These are phyloP conservation scores for Centropyge bicolor DNA, from an alignment of 2,797 vertebrate genomes.

Conservation along the genomic window DNA sequence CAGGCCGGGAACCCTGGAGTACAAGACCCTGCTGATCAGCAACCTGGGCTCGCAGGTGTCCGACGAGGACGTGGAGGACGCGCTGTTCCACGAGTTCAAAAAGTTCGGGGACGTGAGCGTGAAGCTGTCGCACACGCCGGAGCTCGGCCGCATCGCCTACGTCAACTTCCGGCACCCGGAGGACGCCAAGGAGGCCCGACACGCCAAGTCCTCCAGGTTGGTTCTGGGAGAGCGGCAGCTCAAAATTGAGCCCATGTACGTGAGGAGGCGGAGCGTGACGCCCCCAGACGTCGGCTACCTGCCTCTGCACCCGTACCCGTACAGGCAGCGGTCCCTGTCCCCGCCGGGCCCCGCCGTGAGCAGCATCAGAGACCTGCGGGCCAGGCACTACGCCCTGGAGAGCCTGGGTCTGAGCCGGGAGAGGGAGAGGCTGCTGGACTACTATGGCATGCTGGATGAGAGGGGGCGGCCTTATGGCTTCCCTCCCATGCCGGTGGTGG, in stretches of 20 bases:
- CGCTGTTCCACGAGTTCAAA: conserved; percentile 97
- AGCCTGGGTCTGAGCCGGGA: conserved; percentile 90
- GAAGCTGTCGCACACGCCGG: conserved; percentile 95
- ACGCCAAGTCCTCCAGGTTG: conserved; percentile 91
- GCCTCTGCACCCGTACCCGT: conserved; percentile 90
- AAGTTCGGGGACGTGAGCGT: conserved; percentile 97
- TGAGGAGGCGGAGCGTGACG: conserved; percentile 90
- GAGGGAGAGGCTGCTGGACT: conserved; percentile 92
- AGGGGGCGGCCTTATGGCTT: conserved; percentile 91
- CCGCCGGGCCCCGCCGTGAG: conserved; percentile 89
- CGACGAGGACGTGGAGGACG: conserved; percentile 95
- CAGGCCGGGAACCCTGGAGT: conserved; percentile 86
- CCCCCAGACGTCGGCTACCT: conserved; percentile 90
- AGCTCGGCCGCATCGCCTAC: conserved; percentile 94
- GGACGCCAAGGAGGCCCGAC: conserved; percentile 94
- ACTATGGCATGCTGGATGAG: conserved; percentile 94
- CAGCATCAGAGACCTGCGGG: conserved; percentile 88
- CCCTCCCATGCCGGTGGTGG: conserved; percentile 87
- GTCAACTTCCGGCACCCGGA: conserved; percentile 96
- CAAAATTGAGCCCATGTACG: conserved; percentile 95
- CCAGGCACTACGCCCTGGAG: conserved; percentile 91
- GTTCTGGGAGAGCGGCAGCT: conserved; percentile 93
- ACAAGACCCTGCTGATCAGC: conserved; percentile 96
- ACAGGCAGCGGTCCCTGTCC: conserved; percentile 93
- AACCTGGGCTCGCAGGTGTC: conserved; percentile 94